Base-by-base conservation (phyloP, 2,797 vertebrate species). In the Periophthalmus magnuspinnatus region DNA sequence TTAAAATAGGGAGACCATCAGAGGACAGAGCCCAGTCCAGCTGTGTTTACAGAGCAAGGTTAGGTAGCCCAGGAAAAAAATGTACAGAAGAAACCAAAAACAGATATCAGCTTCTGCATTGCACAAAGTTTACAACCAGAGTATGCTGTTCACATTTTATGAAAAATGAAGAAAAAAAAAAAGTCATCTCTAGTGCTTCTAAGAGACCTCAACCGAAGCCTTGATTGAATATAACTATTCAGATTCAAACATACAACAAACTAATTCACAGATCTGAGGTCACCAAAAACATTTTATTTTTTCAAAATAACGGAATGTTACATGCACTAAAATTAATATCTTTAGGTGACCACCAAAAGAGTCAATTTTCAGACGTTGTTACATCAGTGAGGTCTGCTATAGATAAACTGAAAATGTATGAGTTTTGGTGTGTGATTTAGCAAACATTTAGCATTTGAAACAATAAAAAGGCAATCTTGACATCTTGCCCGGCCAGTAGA, bases 391-490 rank as follows among this genome's bases (percentile, higher is more conserved):
- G 45, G 16, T 16, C 45, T 1, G 14, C 45, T 54, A 9, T 52
- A 1, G 50, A 21, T n/a, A 52, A 52, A 54, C n/a, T 21, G 9
- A 54, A 54, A 54, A 54, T 54, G 21, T 54, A 22, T 22, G 52
- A 54, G n/a, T 11, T 54, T 54, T 22, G 10, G 9, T 22, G 9
- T 87, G 81, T 90, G 92, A 92, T 91, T 93, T 93, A 80, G 82
- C 71, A 88, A 86, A 91, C 88, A 91, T 79, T 82, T n/a, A n/a
- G 79, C 84, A 86, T 93, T 92, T 91, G 90, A 94, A 90, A 93
- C 86, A 93, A 93, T 90, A 93, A 93, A 92, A 94, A 93, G 86
- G 84, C 90, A 93, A 92, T 93, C 91, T 93, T 94, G 92, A 94
- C 93, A 93, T 94, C 88, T 92, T 93, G 92, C 91, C 91, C 92